Conservation (phyloP, 37 sponge, comb jelly and placozoan genomes). For the Diacarnus erythraeanus region DNA sequence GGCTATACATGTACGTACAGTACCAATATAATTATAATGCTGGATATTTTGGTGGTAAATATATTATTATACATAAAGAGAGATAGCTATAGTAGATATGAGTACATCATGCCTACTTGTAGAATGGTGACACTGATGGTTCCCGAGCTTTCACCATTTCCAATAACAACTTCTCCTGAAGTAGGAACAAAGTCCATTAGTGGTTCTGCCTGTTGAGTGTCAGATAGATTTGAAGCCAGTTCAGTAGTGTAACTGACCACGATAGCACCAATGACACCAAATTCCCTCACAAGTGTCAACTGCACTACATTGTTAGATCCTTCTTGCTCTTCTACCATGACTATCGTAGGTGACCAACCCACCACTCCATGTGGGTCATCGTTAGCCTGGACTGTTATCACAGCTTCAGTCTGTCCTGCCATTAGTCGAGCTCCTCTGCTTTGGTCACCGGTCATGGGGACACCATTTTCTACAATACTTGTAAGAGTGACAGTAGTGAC, state of each 20-base stretch:
- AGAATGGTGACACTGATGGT: slow-evolving; percentile 62
- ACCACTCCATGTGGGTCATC: slow-evolving; percentile 88
- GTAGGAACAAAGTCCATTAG: slow-evolving; percentile 45
- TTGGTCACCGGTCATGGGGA: slow-evolving; percentile 39
- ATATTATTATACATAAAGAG: no score
- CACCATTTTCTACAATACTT: slow-evolving; percentile 61
- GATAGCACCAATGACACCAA: slow-evolving; percentile 72
- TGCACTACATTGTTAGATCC: slow-evolving; percentile 33
- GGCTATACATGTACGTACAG: neutral
- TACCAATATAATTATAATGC: no score
- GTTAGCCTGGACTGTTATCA: slow-evolving; percentile 79
- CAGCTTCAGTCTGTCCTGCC: slow-evolving; percentile 30
- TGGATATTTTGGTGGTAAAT: no score
- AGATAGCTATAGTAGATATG: no score
- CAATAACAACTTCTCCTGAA: slow-evolving; percentile 24
- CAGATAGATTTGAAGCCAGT: neutral
- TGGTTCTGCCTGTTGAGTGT: slow-evolving; percentile 21
- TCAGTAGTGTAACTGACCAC: slow-evolving; percentile 50
- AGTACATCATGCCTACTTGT: slow-evolving; percentile 45
- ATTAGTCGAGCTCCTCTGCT: slow-evolving; percentile 61
- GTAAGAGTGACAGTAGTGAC: slow-evolving; percentile 58
- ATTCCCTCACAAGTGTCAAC: slow-evolving; percentile 74
- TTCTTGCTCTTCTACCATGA: slow-evolving; percentile 38
- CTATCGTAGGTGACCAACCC: slow-evolving; percentile 34
- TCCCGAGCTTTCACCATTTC: slow-evolving; percentile 40